Evolutionary conservation across 2,888 invertebrate genomes (phyloP), one percentile per base, ranked within the genome.

Genomic region (Sicus ferrugineus): DNA sequence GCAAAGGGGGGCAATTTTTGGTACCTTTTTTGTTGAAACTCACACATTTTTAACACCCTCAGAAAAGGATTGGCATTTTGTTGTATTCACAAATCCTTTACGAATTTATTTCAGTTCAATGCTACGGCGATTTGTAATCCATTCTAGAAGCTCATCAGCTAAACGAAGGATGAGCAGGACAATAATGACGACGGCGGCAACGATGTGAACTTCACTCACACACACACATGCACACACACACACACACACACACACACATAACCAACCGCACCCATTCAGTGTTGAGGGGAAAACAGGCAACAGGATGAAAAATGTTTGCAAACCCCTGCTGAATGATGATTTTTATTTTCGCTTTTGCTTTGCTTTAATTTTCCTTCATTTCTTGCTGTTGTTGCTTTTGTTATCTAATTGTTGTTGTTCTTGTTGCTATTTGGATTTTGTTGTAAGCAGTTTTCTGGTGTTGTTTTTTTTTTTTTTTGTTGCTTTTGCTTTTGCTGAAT

Each of bases 311-410:
- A 69, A 69, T 61, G 65, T 70, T 66, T 61, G 70, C 56, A 42
- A 70, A 54, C 67, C 62, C 46, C 67, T 63, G 70, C 67, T 54
- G 62, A 50, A 62, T 64, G 67, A 70, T 67, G 62, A n/a, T 62
- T 54, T 54, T 61, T 34, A 6, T 38, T 61, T 46, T 50, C 21
- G 19, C 26, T 56, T 56, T 56, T 9, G n/a, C 16, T n/a, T 59
- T 62, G 21, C 46, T 62, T 21, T 31, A 59, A 59, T 23, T 50
- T 56, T 1, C 4, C 19, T 59, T 34, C 59, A 6, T 31, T 59
- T 21, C 2, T 34, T 19, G 2, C 16, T 21, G 16, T 38, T 42
- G n/a, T n/a, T 42, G 21, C 11, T 64, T 46, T 46, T 14, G n/a
- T n/a, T n/a, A n/a, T 59, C 16, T 19, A 16, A 48, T 34, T 56